Conservation (phyloP, 2,797 vertebrate genomes). For the Oreochromis mossambicus region DNA sequence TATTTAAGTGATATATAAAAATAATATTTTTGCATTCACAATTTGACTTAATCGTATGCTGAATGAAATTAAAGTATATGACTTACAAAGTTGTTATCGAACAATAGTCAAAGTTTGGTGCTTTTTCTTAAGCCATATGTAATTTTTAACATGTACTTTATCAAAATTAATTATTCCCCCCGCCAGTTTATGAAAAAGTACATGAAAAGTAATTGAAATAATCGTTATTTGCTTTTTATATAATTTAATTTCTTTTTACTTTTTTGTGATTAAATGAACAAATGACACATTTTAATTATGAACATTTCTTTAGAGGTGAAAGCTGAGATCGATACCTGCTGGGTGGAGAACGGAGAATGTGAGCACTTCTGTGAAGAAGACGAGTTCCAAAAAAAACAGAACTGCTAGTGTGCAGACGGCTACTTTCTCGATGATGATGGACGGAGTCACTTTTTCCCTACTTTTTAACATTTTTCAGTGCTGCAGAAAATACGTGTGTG, state of each 20-base stretch:
- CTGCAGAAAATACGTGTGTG: neutral
- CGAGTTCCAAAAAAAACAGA: neutral
- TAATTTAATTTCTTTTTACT: neutral
- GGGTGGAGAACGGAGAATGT: conserved; percentile 73
- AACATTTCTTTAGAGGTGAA: conserved; percentile 24
- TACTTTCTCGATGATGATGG: conserved; percentile 58
- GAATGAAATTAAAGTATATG: neutral
- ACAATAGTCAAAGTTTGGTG: neutral
- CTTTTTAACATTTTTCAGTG: neutral
- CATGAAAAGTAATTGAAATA: neutral
- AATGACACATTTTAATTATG: neutral
- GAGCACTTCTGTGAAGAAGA: conserved; percentile 74
- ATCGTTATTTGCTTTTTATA: neutral
- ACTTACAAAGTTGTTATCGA: neutral
- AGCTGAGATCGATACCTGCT: conserved; percentile 39
- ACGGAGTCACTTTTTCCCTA: too few species aligned
- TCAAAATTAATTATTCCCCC: neutral
- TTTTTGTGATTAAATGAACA: neutral
- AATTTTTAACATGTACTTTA: neutral
- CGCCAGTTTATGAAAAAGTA: neutral
- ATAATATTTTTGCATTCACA: neutral
- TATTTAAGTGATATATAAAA: neutral
- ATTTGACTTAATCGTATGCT: neutral
- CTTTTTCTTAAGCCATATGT: neutral
- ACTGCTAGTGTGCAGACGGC: conserved; percentile 72